phyloP scores from a whole-genome alignment of 2,888 invertebrate genomes.

The Erebia palarica region DNA sequence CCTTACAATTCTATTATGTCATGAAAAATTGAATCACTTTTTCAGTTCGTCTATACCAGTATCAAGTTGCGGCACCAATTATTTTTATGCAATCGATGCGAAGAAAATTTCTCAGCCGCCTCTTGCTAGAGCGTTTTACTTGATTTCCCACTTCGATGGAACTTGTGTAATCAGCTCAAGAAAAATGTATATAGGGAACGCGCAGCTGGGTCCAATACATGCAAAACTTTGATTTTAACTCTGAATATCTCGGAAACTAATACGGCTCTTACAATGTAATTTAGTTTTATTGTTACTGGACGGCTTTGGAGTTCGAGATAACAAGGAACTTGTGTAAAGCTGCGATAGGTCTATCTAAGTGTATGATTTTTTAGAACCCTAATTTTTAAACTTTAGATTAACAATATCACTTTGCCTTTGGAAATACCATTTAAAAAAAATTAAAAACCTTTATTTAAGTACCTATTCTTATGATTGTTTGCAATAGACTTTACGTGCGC shows the following conservation, averaged over 20 bases:
- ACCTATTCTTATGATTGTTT: not conserved
- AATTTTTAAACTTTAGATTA: not conserved
- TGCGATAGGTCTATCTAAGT: not conserved
- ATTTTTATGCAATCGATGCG: slow-evolving; percentile 12
- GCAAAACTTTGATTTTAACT: slow-evolving; percentile 38
- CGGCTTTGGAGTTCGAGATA: slow-evolving; percentile 1
- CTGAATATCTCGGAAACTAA: slow-evolving; percentile 29
- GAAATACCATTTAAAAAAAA: not conserved
- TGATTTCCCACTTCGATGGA: slow-evolving; percentile 41
- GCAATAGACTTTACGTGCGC: too few relatives aligned
- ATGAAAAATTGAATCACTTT: not conserved
- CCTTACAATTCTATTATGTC: not conserved
- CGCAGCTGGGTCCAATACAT: slow-evolving; percentile 37
- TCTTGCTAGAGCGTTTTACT: slow-evolving; percentile 24
- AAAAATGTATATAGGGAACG: slow-evolving; percentile 32
- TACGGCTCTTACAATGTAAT: slow-evolving; percentile 32
- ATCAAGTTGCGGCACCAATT: slow-evolving; percentile 3
- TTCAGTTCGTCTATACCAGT: not conserved
- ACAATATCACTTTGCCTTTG: not conserved
- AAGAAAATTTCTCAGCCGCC: slow-evolving; percentile 12
- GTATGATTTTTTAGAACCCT: not conserved
- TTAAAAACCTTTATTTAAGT: not conserved
- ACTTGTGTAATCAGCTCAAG: slow-evolving; percentile 35
- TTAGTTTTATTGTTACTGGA: slow-evolving; percentile 32
- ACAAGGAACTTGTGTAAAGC: slow-evolving; percentile 1